Evolutionary conservation across 2,888 invertebrate species (phyloP).

Genomic region (Lithophane ornitopus): DNA sequence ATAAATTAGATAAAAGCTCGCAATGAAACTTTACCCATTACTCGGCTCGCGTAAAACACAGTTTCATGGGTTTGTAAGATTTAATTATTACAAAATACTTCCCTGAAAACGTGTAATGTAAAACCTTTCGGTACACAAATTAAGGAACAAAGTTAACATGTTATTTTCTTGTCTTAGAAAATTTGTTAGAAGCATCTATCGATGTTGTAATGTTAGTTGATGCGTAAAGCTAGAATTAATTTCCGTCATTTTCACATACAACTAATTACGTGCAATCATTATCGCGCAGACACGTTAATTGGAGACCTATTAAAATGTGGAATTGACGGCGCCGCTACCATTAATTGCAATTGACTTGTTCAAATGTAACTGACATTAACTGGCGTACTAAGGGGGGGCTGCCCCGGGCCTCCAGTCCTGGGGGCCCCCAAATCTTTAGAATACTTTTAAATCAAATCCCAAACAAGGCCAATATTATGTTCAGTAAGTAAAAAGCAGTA

Average conservation of each 20-base stretch:
- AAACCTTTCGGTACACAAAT: constrained; percentile 59
- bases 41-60: constrained; percentile 82
- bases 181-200: constrained; percentile 3
- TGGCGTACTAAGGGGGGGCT: too few relatives aligned
- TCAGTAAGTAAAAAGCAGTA: too few relatives aligned
- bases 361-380: neutral
- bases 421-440: too few relatives aligned
- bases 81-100: constrained; percentile 87
- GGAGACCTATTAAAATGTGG: neutral
- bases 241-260: neutral
- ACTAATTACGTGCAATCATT: constrained; percentile 12
- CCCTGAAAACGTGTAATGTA: constrained; percentile 52
- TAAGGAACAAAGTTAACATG: constrained; percentile 39
- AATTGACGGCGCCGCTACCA: neutral
- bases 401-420: too few relatives aligned
- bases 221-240: neutral
- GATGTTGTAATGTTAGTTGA: constrained; percentile 6
- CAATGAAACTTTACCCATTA: constrained; percentile 88
- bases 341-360: constrained; percentile 12
- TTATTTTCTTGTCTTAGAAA: constrained; percentile 31
- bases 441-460: too few relatives aligned
- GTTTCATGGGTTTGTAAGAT: constrained; percentile 84
- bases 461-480: too few relatives aligned
- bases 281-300: constrained; percentile 18
- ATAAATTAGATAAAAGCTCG: constrained; percentile 89